Percentiles rank a stretch among this genome's conserved stretches.
These are phyloP conservation scores for Amphipoea oculea DNA, from an alignment of 2,888 invertebrate genomes.

Conservation along the genomic window DNA sequence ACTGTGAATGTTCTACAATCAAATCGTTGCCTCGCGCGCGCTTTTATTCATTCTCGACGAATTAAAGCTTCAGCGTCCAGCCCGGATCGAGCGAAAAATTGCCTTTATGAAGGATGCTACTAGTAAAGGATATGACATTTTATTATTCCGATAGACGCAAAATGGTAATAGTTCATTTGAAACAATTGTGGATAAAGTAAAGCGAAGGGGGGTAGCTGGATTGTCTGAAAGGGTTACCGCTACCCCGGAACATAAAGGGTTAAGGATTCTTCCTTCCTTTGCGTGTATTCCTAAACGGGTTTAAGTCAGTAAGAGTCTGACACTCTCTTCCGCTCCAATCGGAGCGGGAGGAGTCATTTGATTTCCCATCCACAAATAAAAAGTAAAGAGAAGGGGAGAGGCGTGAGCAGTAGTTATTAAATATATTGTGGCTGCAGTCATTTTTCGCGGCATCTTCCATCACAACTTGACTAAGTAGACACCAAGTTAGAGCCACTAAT, in stretches of 20 bases:
- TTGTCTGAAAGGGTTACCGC: no score
- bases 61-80: constrained; percentile 13
- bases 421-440: neutral
- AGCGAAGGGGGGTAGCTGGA: neutral
- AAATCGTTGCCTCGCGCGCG: neutral
- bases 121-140: neutral
- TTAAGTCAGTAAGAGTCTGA: no score
- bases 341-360: no score
- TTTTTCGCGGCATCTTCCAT: no score
- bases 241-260: no score
- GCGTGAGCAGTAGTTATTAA: neutral
- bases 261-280: no score
- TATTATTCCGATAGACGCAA: constrained; percentile 4
- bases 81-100: neutral
- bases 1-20: neutral
- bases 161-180: neutral
- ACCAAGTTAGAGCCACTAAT: constrained; percentile 31
- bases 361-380: no score
- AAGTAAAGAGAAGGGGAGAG: neutral
- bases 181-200: neutral
- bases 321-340: no score
- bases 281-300: no score
- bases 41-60: constrained; percentile 17
- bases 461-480: constrained; percentile 30
- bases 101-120: neutral